Base-by-base conservation (phyloP, 2,113 vertebrate genomes). In the Pseudorhombus dupliciocellatus region DNA sequence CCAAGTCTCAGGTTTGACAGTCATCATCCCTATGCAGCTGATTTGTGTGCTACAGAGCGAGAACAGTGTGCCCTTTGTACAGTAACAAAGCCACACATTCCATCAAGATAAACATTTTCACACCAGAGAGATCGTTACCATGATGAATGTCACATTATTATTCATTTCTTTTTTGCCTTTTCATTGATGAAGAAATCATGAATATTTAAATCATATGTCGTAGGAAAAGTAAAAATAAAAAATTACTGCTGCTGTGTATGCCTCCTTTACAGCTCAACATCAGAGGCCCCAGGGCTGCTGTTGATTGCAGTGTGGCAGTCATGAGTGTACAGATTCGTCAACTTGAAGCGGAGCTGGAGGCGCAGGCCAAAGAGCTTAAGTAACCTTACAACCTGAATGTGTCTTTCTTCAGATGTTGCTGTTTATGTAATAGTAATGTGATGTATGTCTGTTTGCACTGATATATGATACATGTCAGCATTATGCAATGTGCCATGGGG, bases 341-440 rank as follows among this genome's bases (percentile, higher is more conserved):
- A 68, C 91, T 97, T 82, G 94, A 97, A 92, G 94, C 92, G 52
- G 93, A 97, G 84, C 86, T 97, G 92, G 93, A 94, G 84, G 86
- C 91, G 87, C 94, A 94, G 86, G 91, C 94, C 83, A 92, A 93
- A 91, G 92, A 95, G 79, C 89, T 97, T 42, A 95, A 93, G 97
- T 98, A 94, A 89, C 21, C 6, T 24, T 5, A 37, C 51, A n/a
- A 54, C 31, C 15, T 60, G 9, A 26, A 16, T 14, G 20, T 18
- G 25, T 7, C 22, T 3, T 2, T 46, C 7, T 30, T 26, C 25
- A 66, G 8, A 60, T 50, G 21, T 51, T 5, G 0, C 8, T 58
- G 5, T 51, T 52, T 51, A 22, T 26, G 26, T 12, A 51, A 70
- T 28, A 58, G 6, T 58, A n/a, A 60, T 31, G 9, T 55, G 40